These are phyloP conservation scores for Macrotrachela quadricornifera DNA, from an alignment of 1,140 invertebrate genomes.

Conservation along the genomic window DNA sequence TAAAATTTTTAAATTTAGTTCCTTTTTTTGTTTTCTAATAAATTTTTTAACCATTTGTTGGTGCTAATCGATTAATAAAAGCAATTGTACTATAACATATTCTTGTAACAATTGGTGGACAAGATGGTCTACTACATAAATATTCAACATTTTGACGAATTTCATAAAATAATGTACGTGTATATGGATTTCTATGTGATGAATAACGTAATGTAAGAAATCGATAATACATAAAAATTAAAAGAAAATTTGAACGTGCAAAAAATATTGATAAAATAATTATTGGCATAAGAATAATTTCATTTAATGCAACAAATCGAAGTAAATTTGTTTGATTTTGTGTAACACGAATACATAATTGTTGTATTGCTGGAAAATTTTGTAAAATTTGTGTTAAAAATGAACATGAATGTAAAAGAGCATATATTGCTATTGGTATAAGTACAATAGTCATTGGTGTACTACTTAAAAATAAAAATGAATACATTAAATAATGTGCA, in stretches of 20 bases:
- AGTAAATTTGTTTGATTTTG: conserved; percentile 65
- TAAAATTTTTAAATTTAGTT: too few relatives aligned
- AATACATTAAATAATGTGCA: conserved; percentile 82
- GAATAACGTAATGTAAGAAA: conserved; percentile 67
- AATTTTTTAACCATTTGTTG: too few relatives aligned
- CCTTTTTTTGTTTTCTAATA: too few relatives aligned
- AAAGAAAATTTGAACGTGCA: too few relatives aligned
- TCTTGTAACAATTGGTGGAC: too few relatives aligned
- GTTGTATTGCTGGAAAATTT: background rate
- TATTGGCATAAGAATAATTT: conserved; percentile 69
- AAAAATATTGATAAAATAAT: too few relatives aligned
- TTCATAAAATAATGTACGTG: conserved; percentile 61
- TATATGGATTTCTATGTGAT: conserved; percentile 80
- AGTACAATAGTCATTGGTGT: conserved; percentile 61
- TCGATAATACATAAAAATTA: conserved; percentile 65
- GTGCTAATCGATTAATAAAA: too few relatives aligned
- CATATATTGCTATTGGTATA: conserved; percentile 65
- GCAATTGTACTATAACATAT: too few relatives aligned
- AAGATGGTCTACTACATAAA: too few relatives aligned
- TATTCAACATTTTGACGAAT: conserved; percentile 40
- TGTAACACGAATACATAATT: conserved; percentile 7
- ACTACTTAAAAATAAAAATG: conserved; percentile 70
- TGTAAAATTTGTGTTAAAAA: background rate
- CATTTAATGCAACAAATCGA: conserved; percentile 58
- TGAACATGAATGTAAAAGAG: conserved; percentile 45